Conservation (phyloP, 92 coral and sea anemone genomes). For the Siderastrea radians region DNA sequence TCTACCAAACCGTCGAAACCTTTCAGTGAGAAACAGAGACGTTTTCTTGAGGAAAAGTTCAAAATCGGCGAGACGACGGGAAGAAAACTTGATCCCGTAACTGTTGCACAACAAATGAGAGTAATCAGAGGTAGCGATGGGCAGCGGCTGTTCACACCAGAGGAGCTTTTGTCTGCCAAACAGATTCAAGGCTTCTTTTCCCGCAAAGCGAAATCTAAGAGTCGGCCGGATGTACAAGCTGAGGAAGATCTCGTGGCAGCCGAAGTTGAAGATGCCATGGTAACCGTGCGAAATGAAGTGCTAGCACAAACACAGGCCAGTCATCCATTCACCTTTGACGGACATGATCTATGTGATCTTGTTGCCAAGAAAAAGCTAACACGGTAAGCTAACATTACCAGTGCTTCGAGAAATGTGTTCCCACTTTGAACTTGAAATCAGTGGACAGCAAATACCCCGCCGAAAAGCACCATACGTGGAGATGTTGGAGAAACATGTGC, state of each 20-base stretch:
- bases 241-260: not conserved
- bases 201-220: not conserved
- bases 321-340: constrained; percentile 13
- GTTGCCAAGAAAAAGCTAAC: not conserved
- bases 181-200: constrained; percentile 2
- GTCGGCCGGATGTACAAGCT: no score
- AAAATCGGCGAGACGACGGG: not conserved
- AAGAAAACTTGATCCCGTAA: not conserved
- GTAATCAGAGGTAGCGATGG: not conserved
- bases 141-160: not conserved
- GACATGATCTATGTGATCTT: constrained; percentile 6
- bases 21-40: not conserved
- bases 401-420: not conserved
- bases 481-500: no score
- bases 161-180: not conserved
- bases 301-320: not conserved
- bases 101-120: not conserved
- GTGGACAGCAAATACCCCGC: no score
- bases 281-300: not conserved
- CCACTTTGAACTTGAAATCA: not conserved
- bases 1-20: not conserved
- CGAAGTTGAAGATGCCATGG: not conserved
- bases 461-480: no score
- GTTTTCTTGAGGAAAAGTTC: no score
- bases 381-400: not conserved